Evolutionary conservation across 2,888 invertebrate species (phyloP).

Genomic region (Cryptops parisi): DNA sequence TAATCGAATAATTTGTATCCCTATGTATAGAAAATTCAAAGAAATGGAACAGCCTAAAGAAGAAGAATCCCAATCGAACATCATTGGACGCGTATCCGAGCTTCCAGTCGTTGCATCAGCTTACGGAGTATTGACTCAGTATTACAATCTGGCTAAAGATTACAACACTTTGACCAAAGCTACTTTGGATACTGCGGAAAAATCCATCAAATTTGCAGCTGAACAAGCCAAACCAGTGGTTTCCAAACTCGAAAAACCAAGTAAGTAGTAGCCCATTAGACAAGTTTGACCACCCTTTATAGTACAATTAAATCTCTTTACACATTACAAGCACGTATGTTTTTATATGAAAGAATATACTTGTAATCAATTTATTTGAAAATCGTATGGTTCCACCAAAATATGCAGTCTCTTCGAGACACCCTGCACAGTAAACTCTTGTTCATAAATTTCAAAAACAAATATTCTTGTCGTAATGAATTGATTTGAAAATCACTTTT

Average conservation of each 20-base stretch:
- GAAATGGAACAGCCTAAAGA: constrained; percentile 6
- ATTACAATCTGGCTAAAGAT: constrained; percentile 60
- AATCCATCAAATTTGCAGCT: constrained; percentile 52
- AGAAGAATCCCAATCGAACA: constrained; percentile 1
- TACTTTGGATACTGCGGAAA: constrained; percentile 32
- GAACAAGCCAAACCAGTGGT: constrained; percentile 60
- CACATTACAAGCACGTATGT: no score
- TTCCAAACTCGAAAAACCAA: constrained; percentile 52
- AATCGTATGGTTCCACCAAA: no score
- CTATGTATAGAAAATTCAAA: constrained; percentile 7
- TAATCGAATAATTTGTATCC: no score
- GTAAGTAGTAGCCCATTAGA: constrained; percentile 23
- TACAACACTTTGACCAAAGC: constrained; percentile 25
- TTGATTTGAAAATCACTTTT: no score
- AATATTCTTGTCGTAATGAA: no score
- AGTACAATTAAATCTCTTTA: no score
- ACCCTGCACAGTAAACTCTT: no score
- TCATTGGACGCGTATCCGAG: constrained; percentile 52
- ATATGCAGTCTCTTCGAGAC: no score
- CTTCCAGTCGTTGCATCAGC: constrained; percentile 72
- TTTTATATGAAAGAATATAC: no score
- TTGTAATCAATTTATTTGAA: no score
- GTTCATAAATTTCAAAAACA: no score
- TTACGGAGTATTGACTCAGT: constrained; percentile 53
- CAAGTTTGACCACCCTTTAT: background rate